Evolutionary conservation across 1,140 invertebrate species (phyloP).

Genomic region (Subanguina moxae): DNA sequence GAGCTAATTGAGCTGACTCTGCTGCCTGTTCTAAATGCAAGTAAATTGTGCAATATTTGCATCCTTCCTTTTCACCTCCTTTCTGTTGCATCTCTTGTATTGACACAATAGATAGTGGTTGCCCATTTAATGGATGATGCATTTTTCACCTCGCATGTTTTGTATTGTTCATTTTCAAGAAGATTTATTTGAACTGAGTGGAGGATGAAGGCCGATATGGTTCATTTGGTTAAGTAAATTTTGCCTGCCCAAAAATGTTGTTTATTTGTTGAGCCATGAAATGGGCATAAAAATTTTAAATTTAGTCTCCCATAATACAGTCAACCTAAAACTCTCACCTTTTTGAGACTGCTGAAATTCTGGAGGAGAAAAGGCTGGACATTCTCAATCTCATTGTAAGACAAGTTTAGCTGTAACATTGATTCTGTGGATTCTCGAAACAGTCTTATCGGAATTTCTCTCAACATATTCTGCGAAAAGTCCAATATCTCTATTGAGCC

Average conservation of each 20-base stretch:
- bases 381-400: slow-evolving; percentile 35
- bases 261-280: no score
- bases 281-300: not conserved
- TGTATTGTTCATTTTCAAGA: not conserved
- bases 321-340: slow-evolving; percentile 29
- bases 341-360: slow-evolving; percentile 48
- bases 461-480: slow-evolving; percentile 37
- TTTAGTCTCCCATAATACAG: not conserved
- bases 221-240: slow-evolving; percentile 1
- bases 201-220: not conserved
- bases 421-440: slow-evolving; percentile 26
- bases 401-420: slow-evolving; percentile 30
- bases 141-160: not conserved
- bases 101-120: no score
- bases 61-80: no score
- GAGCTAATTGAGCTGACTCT: no score
- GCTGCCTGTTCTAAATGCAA: no score
- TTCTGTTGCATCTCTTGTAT: no score
- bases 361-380: slow-evolving; percentile 30
- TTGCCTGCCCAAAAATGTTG: not conserved
- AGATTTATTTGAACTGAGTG: not conserved
- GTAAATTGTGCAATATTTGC: no score
- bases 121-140: not conserved
- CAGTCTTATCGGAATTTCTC: slow-evolving; percentile 31
- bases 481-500: slow-evolving; percentile 40